Evolutionary conservation across 2,797 vertebrate genomes (phyloP), one percentile per base, ranked within the genome.

Genomic region (Aplochiton taeniatus): DNA sequence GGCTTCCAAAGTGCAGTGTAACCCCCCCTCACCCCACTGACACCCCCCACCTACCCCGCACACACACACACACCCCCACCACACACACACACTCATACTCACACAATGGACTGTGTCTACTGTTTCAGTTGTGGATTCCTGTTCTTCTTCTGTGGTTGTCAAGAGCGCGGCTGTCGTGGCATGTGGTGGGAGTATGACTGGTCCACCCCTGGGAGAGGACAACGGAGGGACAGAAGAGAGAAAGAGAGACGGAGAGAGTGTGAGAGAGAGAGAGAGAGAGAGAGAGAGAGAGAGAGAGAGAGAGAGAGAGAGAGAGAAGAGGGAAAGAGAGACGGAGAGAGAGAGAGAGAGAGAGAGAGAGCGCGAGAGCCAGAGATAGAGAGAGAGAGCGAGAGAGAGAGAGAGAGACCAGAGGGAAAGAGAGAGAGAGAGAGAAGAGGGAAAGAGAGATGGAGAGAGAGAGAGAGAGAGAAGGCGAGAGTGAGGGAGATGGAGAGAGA

Each of bases 91-190:
- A 31, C 31, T 3, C 31, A 31, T 6, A 31, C 31, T 3, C 31
- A 31, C 31, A 11, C 13, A 2, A n/a, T 19, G n/a, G 17, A 18
- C 64, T 7, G 55, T 45, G 46, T 55, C 57, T 45, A 55, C 57
- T 59, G 48, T 53, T 67, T 63, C 58, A 61, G 52, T 70, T 47
- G 44, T 19, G 65, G 18, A 18, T 54, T 58, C 63, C 51, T 20
- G 50, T 58, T 58, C 11, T 66, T 68, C 62, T 64, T 70, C 59
- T 73, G 52, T 45, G 49, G 62, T 65, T 66, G 69, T 68, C 62
- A 72, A 52, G 62, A 60, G 69, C 10, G 12, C 70, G 68, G 74
- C 82, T 73, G 77, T 78, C 20, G 16, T 71, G 74, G 65, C 68
- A 78, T 64, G 55, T 68, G 65, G 31, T 43, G 64, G 42, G 31